Evolutionary conservation across 2,797 vertebrate species (phyloP).

Genomic region (Microtus obscurus): DNA sequence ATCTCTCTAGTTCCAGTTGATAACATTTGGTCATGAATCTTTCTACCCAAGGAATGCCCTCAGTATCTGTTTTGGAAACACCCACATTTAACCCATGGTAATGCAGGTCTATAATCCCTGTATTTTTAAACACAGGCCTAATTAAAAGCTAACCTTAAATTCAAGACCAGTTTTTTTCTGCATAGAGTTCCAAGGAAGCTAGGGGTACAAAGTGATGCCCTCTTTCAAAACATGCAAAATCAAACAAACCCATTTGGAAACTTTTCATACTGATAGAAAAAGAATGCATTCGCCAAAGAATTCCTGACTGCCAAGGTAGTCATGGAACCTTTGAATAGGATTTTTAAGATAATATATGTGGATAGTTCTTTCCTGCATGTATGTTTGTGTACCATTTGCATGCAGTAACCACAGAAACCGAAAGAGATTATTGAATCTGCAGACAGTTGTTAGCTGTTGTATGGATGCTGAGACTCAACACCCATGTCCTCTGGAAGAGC

Average conservation of each 20-base stretch:
- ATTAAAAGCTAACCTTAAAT: background rate
- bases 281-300: background rate
- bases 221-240: background rate
- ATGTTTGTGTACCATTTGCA: background rate
- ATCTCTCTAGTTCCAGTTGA: background rate
- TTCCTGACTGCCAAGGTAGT: background rate
- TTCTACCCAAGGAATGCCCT: constrained; percentile 9
- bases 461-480: background rate
- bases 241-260: background rate
- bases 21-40: background rate
- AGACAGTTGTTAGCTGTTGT: background rate
- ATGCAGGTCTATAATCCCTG: background rate
- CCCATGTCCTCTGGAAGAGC: background rate
- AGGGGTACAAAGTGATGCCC: background rate
- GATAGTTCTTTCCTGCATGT: background rate
- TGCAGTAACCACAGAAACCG: background rate
- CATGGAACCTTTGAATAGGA: background rate
- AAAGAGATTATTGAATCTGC: background rate
- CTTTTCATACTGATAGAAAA: background rate
- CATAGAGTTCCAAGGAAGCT: background rate
- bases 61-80: background rate
- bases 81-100: background rate
- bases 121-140: background rate
- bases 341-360: background rate
- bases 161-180: background rate